Base-by-base conservation (phyloP, 2,797 vertebrate species). In the Eremophila alpestris region DNA sequence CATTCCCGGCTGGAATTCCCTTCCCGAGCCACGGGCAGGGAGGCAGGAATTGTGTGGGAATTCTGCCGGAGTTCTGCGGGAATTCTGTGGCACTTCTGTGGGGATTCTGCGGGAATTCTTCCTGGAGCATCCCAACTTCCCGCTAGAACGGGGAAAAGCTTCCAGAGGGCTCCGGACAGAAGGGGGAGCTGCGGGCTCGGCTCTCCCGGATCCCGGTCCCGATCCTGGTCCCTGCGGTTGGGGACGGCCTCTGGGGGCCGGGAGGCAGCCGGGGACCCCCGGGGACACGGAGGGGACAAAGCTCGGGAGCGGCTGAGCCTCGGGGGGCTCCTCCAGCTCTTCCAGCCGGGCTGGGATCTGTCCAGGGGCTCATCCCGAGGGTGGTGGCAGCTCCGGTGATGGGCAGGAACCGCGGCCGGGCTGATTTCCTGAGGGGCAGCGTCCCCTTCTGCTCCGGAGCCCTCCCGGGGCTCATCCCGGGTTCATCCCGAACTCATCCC, bases 171-270 rank as follows among this genome's bases (percentile, higher is more conserved):
- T 34, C 21, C 6, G 55, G 76, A 82, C 97, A 87, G 96, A 43
- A 98, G 97, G 73, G 97, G 97, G 98, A 93, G 96, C 93, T 94
- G 55, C 67, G 92, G 81, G 23, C 88, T 34, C 41, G 32, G 81
- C 54, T 69, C 90, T 54, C 1, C 56, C 13, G 13, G 7, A 34
- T 58, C 63, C 63, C 43, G 8, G 36, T 58, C 63, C 63, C 43
- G n/a, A n/a, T n/a, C n/a, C n/a, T n/a, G 16, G 8, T 16, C 41
- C 41, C 41, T 41, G 14, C 41, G 14, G 41, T 20, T 16, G 16
- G 12, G 62, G 22, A n/a, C 30, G 10, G 10, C 2, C 62, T 11
- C 16, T 9, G 64, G 62, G 30, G 24, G 7, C 49, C 26, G 49
- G 49, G 49, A 10, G 51, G 30, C 51, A 30, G 6, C 23, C 17